Conservation (phyloP, 1,140 invertebrate species). For the Panagrolaimus sp. region DNA sequence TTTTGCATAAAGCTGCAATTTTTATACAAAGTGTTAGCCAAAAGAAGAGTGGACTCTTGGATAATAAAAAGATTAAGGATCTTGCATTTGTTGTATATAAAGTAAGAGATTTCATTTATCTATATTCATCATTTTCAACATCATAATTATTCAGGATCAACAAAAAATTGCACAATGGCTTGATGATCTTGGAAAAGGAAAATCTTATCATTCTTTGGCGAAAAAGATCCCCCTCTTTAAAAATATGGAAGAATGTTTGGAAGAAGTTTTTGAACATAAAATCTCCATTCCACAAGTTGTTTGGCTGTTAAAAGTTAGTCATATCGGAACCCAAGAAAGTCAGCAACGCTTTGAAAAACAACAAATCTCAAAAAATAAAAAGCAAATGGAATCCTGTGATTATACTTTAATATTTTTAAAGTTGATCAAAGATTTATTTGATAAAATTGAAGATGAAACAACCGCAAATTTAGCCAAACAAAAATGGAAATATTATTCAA, state of each 20-base stretch:
- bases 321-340: slow-evolving; percentile 23
- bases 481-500: slow-evolving; percentile 45
- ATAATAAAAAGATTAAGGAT: slow-evolving; percentile 44
- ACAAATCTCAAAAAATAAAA: neutral
- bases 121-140: too few relatives aligned
- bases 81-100: neutral
- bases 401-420: neutral
- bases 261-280: slow-evolving; percentile 36
- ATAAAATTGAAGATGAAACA: neutral
- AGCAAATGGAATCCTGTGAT: neutral
- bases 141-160: slow-evolving; percentile 4
- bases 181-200: neutral
- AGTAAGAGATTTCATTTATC: too few relatives aligned
- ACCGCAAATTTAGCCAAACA: neutral
- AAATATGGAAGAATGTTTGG: slow-evolving; percentile 42
- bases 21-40: slow-evolving; percentile 36
- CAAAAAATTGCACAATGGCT: neutral
- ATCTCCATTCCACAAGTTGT: slow-evolving; percentile 43
- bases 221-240: slow-evolving; percentile 36
- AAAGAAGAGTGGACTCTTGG: slow-evolving; percentile 35
- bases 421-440: neutral
- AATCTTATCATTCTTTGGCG: neutral
- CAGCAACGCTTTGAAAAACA: neutral
- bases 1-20: slow-evolving; percentile 18
- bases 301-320: slow-evolving; percentile 49